A percentile compares a stretch with the other conserved stretches of the same genome.
Conservation (phyloP, 2,113 vertebrate genomes). For the Proterorhinus semilunaris region DNA sequence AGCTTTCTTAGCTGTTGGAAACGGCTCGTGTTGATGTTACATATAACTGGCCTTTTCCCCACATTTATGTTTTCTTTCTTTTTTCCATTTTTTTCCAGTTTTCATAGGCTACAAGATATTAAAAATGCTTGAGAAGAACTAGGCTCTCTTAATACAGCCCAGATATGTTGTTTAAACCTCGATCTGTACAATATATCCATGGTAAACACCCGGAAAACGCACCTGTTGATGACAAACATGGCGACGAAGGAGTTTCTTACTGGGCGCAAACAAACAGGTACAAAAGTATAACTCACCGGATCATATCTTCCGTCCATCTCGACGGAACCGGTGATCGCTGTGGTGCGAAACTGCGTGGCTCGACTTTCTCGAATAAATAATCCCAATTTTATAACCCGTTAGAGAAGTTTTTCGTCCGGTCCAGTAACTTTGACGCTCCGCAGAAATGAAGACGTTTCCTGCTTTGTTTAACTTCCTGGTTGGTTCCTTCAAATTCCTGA, state of each 20-base stretch:
- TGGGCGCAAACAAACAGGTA: neutral
- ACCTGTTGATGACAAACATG: slow-evolving; percentile 30
- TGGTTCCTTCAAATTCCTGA: slow-evolving; percentile 48
- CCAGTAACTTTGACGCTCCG: neutral
- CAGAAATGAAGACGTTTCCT: slow-evolving; percentile 21
- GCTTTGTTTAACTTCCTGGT: slow-evolving; percentile 69
- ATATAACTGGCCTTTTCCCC: too few relatives aligned
- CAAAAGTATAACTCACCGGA: slow-evolving; percentile 56
- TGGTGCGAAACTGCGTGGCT: neutral
- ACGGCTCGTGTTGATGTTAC: too few relatives aligned
- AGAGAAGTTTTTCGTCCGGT: slow-evolving; percentile 3
- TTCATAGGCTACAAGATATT: too few relatives aligned
- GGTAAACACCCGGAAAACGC: slow-evolving; percentile 15
- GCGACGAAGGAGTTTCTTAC: slow-evolving; percentile 7
- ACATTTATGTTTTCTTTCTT: too few relatives aligned
- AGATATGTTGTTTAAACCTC: too few relatives aligned
- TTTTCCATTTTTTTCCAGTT: too few relatives aligned
- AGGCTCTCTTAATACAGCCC: neutral
- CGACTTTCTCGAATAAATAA: neutral
- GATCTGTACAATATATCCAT: neutral
- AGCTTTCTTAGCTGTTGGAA: too few relatives aligned
- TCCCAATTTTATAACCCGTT: neutral
- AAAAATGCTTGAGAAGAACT: neutral
- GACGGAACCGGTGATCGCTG: slow-evolving; percentile 15
- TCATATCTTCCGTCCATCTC: slow-evolving; percentile 55